Base-by-base conservation (phyloP, 2,888 invertebrate genomes). In the Aplocera efformata region DNA sequence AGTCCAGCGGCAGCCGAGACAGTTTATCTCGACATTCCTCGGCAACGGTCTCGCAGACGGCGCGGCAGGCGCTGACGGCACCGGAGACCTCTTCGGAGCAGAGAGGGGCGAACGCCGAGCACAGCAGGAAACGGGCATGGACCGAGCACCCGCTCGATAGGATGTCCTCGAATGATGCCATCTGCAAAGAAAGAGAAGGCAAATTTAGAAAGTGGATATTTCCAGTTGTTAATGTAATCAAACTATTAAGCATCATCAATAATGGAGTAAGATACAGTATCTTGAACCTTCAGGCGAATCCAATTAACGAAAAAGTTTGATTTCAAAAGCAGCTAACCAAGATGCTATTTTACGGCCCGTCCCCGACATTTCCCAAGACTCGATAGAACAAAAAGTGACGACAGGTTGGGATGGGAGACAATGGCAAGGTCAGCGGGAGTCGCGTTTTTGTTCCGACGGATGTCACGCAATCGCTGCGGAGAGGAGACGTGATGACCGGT, bases 81-180 rank as follows among this genome's bases (percentile, higher is more conserved):
- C 94, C 94, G 13, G 94, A 92, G 50, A 95, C 94, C 75, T 96
- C 93, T 66, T 94, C 94, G 20, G 96, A 95, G 80, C 97, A 98
- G 75, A 98, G 93, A 23, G 97, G 97, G 6, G 95, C 94, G 78
- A 95, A 95, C 35, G 97, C 93, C 8, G 96, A 95, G 85, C 97
- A 98, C 47, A 98, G 91, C 68, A 97, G 93, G 78, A 97, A 94
- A 56, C 94, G 91, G 26, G 96, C 91, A 66, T 95, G 93, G 41
- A 91, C 88, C 3, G 96, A 96, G 72, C 97, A 97, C 34, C 93
- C 92, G 64, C 93, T 92, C 55, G 94, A 91, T 37, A 96, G 90
- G 45, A 96, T 88, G 0, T 92, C 93, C 65, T 92, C 86, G 77
- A 94, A 93, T 47, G 91, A 85, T 47, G 90, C 81, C 72, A 94